These are phyloP conservation scores for Pseudochromis fuscus DNA, from an alignment of 2,797 vertebrate genomes.

Conservation along the genomic window DNA sequence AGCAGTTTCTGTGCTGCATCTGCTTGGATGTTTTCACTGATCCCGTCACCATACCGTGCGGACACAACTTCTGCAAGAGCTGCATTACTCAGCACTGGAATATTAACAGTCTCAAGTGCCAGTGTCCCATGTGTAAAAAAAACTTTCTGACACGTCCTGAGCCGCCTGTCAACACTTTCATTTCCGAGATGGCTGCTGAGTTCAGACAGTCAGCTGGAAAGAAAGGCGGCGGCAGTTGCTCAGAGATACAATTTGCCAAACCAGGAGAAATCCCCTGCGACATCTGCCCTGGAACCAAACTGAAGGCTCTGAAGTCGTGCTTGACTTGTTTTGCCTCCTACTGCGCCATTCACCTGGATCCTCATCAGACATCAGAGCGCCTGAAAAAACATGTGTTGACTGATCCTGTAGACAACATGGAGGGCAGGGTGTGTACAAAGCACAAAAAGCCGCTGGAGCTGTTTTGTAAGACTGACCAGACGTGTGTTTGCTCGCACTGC, in stretches of 20 bases:
- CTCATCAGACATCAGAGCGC: not conserved
- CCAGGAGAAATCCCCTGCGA: slow-evolving; percentile 1
- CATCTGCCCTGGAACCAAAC: slow-evolving; percentile 10
- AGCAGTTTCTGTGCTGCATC: slow-evolving; percentile 31
- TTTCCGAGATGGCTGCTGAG: slow-evolving; percentile 15
- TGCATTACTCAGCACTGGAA: slow-evolving; percentile 28
- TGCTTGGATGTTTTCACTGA: slow-evolving; percentile 19
- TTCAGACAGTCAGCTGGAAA: not conserved
- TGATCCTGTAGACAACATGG: slow-evolving; percentile 10
- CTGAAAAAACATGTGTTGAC: not conserved
- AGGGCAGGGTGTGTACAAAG: not conserved
- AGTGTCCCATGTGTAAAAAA: slow-evolving; percentile 24
- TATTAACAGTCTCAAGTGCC: not conserved
- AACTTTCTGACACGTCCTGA: not conserved
- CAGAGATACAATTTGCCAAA: not conserved
- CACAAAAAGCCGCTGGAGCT: slow-evolving; percentile 17
- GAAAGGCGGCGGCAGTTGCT: not conserved
- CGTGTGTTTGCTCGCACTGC: slow-evolving; percentile 7
- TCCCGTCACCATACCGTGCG: slow-evolving; percentile 1
- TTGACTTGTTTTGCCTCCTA: slow-evolving; percentile 24
- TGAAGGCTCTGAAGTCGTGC: slow-evolving; percentile 25
- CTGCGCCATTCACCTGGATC: slow-evolving; percentile 26
- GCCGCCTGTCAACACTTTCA: slow-evolving; percentile 20
- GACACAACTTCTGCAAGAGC: slow-evolving; percentile 20
- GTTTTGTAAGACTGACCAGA: slow-evolving; percentile 1